Percentiles rank a stretch among this genome's conserved stretches.
Evolutionary conservation across 1,140 invertebrate genomes (phyloP).

Genomic region (Aculops lycopersici): DNA sequence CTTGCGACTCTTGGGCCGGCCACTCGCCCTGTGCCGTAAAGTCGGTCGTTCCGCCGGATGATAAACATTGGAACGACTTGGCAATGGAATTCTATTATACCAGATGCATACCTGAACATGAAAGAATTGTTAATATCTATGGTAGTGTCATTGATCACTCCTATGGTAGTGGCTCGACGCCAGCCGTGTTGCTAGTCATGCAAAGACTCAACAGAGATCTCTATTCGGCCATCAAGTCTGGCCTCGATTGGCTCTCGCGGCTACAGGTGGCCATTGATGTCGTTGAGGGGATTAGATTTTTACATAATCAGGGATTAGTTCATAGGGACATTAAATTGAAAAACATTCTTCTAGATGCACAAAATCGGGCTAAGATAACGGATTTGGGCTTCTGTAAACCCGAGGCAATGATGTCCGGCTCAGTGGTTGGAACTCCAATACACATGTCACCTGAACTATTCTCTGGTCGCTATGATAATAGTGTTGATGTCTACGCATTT

Average conservation of each 20-base stretch:
- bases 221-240: slow-evolving; percentile 37
- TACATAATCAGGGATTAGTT: slow-evolving; percentile 48
- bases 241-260: slow-evolving; percentile 29
- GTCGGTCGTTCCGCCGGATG: slow-evolving; percentile 57
- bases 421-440: slow-evolving; percentile 51
- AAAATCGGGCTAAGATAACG: slow-evolving; percentile 42
- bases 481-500: slow-evolving; percentile 64
- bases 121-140: slow-evolving; percentile 38
- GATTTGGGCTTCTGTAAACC: slow-evolving; percentile 70
- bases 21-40: slow-evolving; percentile 46
- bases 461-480: slow-evolving; percentile 41
- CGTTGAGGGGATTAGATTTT: slow-evolving; percentile 44
- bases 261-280: slow-evolving; percentile 46
- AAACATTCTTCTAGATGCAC: slow-evolving; percentile 25
- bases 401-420: slow-evolving; percentile 57
- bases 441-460: slow-evolving; percentile 71
- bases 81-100: slow-evolving; percentile 71
- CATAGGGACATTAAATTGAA: slow-evolving; percentile 46
- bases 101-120: slow-evolving; percentile 44
- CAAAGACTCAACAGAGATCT: slow-evolving; percentile 34
- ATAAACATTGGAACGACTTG: slow-evolving; percentile 61
- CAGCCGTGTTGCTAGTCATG: slow-evolving; percentile 47
- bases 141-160: slow-evolving; percentile 51
- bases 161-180: slow-evolving; percentile 27
- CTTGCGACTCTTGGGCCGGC: slow-evolving; percentile 38